phyloP scores from a whole-genome alignment of 2,888 invertebrate genomes.

The Chorisops tibialis region DNA sequence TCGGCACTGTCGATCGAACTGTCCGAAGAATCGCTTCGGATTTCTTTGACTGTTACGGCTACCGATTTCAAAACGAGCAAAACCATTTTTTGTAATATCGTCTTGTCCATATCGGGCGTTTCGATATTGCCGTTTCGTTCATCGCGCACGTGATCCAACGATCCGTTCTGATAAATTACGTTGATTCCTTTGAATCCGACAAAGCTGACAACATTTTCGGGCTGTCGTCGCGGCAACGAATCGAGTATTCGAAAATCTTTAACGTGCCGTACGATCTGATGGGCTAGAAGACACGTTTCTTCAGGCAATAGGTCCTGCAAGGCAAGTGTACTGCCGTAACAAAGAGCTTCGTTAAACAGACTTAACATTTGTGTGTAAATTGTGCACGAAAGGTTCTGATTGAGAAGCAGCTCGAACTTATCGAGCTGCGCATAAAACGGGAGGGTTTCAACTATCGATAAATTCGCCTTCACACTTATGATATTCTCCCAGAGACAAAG shows the following conservation, averaged over 20 bases:
- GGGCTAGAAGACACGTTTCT: conserved; percentile 82
- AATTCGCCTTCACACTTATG: conserved; percentile 85
- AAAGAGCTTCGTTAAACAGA: conserved; percentile 84
- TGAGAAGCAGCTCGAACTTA: conserved; percentile 70
- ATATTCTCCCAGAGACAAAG: conserved; percentile 85
- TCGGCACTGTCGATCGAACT: conserved; percentile 81
- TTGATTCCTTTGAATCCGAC: conserved; percentile 47
- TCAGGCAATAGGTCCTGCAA: conserved; percentile 83
- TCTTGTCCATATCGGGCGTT: conserved; percentile 61
- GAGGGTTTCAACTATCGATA: conserved; percentile 84
- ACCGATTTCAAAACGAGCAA: conserved; percentile 84
- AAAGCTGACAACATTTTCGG: conserved; percentile 47
- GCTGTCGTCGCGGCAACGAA: conserved; percentile 48
- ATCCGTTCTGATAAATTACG: conserved; percentile 39
- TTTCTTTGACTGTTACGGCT: conserved; percentile 86
- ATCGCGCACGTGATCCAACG: conserved; percentile 46
- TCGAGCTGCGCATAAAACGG: conserved; percentile 83
- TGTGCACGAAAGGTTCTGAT: conserved; percentile 70
- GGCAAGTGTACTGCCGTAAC: conserved; percentile 87
- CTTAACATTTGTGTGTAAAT: conserved; percentile 82
- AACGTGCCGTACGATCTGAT: conserved; percentile 79
- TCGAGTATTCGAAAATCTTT: conserved; percentile 72
- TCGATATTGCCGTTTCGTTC: conserved; percentile 43
- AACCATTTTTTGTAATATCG: conserved; percentile 80
- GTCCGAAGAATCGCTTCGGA: conserved; percentile 80